phyloP scores from a whole-genome alignment of 2,888 invertebrate species.

The Pimpla rufipes region DNA sequence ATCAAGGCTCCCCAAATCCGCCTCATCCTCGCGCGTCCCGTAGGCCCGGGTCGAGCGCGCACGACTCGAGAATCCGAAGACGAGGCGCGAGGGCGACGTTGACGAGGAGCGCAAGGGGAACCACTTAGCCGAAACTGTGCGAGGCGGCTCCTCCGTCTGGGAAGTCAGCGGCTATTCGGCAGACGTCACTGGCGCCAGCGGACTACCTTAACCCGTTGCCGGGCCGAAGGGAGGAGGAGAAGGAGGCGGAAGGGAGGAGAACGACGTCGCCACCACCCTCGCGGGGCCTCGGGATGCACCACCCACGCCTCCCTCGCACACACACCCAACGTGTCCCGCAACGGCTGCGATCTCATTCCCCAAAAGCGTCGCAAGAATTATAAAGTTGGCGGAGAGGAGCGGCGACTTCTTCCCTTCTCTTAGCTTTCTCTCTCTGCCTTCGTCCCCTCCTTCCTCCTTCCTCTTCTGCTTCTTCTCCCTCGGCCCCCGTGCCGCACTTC shows the following conservation, averaged over 20 bases:
- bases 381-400: constrained; percentile 82
- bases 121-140: constrained; percentile 71
- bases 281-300: constrained; percentile 68
- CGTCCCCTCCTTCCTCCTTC: constrained; percentile 36
- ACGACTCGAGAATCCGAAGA: constrained; percentile 16
- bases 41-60: constrained; percentile 14
- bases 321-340: constrained; percentile 64
- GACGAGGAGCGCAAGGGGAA: constrained; percentile 62
- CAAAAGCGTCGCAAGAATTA: constrained; percentile 85
- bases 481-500: constrained; percentile 42
- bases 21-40: not conserved
- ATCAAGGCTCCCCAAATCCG: no score
- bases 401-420: constrained; percentile 51
- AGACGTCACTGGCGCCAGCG: constrained; percentile 84
- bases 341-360: constrained; percentile 82
- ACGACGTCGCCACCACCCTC: constrained; percentile 66
- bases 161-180: constrained; percentile 83
- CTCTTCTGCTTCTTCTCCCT: constrained; percentile 32
- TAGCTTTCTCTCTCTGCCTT: not conserved
- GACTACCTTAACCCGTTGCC: constrained; percentile 80
- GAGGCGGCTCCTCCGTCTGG: constrained; percentile 74
- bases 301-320: constrained; percentile 70
- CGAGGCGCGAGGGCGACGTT: not conserved
- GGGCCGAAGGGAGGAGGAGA: constrained; percentile 31
- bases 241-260: not conserved